Base-by-base conservation (phyloP, 2,797 vertebrate species). In the Botia almorhae region DNA sequence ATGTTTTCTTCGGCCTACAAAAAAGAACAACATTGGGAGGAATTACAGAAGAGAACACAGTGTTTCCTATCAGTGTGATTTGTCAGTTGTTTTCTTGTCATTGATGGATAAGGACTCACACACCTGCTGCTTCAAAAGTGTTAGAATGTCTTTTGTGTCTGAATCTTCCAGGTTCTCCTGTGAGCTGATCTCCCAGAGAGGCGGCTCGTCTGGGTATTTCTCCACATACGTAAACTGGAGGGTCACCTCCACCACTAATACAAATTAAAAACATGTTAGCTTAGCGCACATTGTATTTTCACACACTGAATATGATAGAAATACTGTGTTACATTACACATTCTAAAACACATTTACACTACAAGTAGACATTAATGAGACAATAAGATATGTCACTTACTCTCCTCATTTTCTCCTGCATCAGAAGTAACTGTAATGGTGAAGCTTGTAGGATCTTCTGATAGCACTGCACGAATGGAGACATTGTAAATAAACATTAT, bases 351-450 rank as follows among this genome's bases (percentile, higher is more conserved):
- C 36, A 39, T 39, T 39, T 39, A 39, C 36, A 39, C 7, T 33
- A 23, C 48, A 71, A 4, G 7, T 36, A 39, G 21, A 23, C 51
- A 56, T 13, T 29, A 61, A 13, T 39, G 36, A 39, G 36, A 39
- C 36, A 39, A 39, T 13, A 29, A 61, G 29, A 21, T 10, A 23
- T 5, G 0, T 13, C 68, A 94, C 98, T 95, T 93, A 99, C 97
- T 97, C 93, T 98, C 97, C n/a, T 95, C 95, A 73, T 96, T 89
- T 90, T 97, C 94, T 84, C 94, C 97, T 10, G 96, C 93, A 80
- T 99, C 97, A 70, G 98, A 99, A 0, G 95, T 95, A 58, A 99
- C 96, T 58, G 95, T 98, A 90, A 99, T 97, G 10, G 96, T 98
- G 88, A 99, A 99, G 89, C 96, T 96, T 46, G 91, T 92, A 70